Conservation (phyloP, 92 coral and sea anemone genomes). For the Ricordea florida region DNA sequence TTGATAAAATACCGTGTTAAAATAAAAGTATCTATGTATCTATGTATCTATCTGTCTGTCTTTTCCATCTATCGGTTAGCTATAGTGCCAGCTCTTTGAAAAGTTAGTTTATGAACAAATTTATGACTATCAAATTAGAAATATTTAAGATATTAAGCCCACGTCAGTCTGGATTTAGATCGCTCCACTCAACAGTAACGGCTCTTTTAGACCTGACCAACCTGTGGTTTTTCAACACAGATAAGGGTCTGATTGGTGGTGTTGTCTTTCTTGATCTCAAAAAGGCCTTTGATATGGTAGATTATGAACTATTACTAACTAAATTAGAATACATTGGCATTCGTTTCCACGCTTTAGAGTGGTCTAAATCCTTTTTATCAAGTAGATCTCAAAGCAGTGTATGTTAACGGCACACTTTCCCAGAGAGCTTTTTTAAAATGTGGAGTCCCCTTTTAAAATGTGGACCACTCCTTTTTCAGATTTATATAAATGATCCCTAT, state of each 20-base stretch:
- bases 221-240: background rate
- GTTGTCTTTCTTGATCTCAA: conserved; percentile 28
- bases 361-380: conserved; percentile 11
- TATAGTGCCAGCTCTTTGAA: too few relatives aligned
- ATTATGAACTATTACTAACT: background rate
- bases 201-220: conserved; percentile 12
- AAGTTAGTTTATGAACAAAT: conserved; percentile 37
- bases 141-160: conserved; percentile 23
- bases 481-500: background rate
- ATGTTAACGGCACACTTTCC: conserved; percentile 8
- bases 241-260: conserved; percentile 1
- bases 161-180: conserved; percentile 39
- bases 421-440: background rate
- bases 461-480: conserved; percentile 10
- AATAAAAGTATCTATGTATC: too few relatives aligned
- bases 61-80: too few relatives aligned
- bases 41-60: too few relatives aligned
- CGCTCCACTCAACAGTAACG: conserved; percentile 20
- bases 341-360: background rate
- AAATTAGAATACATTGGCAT: conserved; percentile 4
- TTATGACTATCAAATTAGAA: background rate
- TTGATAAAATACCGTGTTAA: too few relatives aligned
- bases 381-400: conserved; percentile 10
- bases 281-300: conserved; percentile 20
- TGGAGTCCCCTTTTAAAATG: conserved; percentile 17